Conservation (phyloP, 1,140 invertebrate genomes). For the Colletes gigas region DNA sequence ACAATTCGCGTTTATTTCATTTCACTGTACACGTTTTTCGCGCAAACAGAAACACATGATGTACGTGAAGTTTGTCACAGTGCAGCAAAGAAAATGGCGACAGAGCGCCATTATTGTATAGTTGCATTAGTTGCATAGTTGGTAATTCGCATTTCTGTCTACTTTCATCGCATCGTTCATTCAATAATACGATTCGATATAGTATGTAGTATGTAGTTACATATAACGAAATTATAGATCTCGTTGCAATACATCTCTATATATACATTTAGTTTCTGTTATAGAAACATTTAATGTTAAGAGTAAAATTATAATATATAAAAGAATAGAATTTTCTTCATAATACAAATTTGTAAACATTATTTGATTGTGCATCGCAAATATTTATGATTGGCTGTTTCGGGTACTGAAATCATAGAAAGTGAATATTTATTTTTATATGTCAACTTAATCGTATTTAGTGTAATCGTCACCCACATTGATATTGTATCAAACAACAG, state of each 20-base stretch:
- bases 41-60: constrained; percentile 55
- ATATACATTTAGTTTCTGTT: background rate
- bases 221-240: background rate
- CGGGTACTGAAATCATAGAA: constrained; percentile 10
- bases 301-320: background rate
- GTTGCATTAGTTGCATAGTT: background rate
- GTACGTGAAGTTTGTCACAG: constrained; percentile 22
- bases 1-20: constrained; percentile 32
- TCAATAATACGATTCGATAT: background rate
- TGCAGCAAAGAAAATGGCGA: constrained; percentile 28
- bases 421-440: constrained; percentile 38
- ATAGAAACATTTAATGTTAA: background rate
- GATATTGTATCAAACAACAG: constrained; percentile 37
- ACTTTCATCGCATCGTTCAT: constrained; percentile 18
- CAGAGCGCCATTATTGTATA: background rate
- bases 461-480: constrained; percentile 9
- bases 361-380: background rate
- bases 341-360: background rate
- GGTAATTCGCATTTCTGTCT: constrained; percentile 24
- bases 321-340: no score
- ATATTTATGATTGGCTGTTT: constrained; percentile 16
- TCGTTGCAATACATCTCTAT: background rate
- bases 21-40: constrained; percentile 53
- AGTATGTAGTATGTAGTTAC: background rate
- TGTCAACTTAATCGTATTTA: constrained; percentile 19